Percentiles rank a stretch among this genome's conserved stretches.
Evolutionary conservation across 2,888 invertebrate genomes (phyloP).

Genomic region (Tiphia femorata): DNA sequence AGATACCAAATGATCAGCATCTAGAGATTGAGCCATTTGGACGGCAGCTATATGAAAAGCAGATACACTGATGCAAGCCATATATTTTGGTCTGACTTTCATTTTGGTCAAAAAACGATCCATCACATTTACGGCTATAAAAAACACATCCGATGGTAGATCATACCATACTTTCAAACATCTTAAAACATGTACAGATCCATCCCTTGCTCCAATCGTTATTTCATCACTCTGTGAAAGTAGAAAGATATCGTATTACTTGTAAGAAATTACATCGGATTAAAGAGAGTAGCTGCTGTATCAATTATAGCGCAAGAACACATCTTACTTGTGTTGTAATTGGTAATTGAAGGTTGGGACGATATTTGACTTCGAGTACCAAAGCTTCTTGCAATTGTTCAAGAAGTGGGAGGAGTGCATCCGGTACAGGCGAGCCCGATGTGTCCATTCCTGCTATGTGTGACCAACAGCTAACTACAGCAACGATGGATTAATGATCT

Average conservation of each 20-base stretch:
- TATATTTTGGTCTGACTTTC: slow-evolving; percentile 85
- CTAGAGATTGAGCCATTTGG: slow-evolving; percentile 74
- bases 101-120: slow-evolving; percentile 87
- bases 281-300: background rate
- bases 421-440: slow-evolving; percentile 68
- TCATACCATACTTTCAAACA: slow-evolving; percentile 90
- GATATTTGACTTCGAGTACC: slow-evolving; percentile 78
- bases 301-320: background rate
- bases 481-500: slow-evolving; percentile 37
- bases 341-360: slow-evolving; percentile 77
- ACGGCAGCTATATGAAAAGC: slow-evolving; percentile 87
- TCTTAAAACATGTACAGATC: slow-evolving; percentile 84
- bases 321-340: slow-evolving; percentile 74
- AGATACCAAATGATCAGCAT: slow-evolving; percentile 77
- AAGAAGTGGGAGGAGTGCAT: slow-evolving; percentile 65
- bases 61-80: slow-evolving; percentile 89
- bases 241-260: background rate
- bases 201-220: slow-evolving; percentile 82
- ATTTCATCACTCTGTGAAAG: slow-evolving; percentile 77
- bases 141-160: slow-evolving; percentile 82
- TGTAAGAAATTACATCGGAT: background rate
- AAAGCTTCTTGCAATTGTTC: slow-evolving; percentile 77
- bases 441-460: slow-evolving; percentile 68
- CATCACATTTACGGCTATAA: slow-evolving; percentile 83
- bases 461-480: slow-evolving; percentile 53